Conservation (phyloP, 1,140 invertebrate genomes). For the Caenorhabditis remanei region DNA sequence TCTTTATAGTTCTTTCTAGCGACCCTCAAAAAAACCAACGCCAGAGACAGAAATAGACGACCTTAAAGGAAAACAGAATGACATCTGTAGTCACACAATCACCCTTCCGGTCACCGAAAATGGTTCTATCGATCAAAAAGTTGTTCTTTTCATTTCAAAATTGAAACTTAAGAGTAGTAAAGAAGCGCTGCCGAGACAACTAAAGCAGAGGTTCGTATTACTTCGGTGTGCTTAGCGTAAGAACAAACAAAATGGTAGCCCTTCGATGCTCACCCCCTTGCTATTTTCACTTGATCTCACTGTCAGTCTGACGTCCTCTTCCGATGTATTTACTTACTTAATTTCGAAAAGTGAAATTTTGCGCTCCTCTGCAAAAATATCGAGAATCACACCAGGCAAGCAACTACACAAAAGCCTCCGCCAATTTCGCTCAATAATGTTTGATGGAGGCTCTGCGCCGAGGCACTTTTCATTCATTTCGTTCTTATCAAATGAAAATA, state of each 20-base stretch:
- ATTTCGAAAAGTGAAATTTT: slow-evolving; percentile 41
- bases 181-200: not conserved
- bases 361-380: slow-evolving; percentile 11
- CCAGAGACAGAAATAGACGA: slow-evolving; percentile 5
- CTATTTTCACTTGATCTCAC: slow-evolving; percentile 16
- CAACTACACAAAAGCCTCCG: slow-evolving; percentile 21
- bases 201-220: slow-evolving; percentile 42
- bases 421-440: not conserved
- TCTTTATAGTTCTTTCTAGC: slow-evolving; percentile 31
- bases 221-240: slow-evolving; percentile 44
- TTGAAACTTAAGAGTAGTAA: not conserved
- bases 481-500: slow-evolving; percentile 44
- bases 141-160: not conserved
- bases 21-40: not conserved
- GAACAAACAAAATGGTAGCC: slow-evolving; percentile 52
- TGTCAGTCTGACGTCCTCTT: slow-evolving; percentile 29
- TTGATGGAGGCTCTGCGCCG: slow-evolving; percentile 2
- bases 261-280: slow-evolving; percentile 17
- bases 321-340: slow-evolving; percentile 24
- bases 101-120: not conserved
- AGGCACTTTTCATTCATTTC: slow-evolving; percentile 16
- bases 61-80: not conserved
- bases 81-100: not conserved
- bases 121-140: not conserved
- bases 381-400: not conserved